phyloP scores from a whole-genome alignment of 2,113 vertebrate genomes.

The Colinus virginianus region DNA sequence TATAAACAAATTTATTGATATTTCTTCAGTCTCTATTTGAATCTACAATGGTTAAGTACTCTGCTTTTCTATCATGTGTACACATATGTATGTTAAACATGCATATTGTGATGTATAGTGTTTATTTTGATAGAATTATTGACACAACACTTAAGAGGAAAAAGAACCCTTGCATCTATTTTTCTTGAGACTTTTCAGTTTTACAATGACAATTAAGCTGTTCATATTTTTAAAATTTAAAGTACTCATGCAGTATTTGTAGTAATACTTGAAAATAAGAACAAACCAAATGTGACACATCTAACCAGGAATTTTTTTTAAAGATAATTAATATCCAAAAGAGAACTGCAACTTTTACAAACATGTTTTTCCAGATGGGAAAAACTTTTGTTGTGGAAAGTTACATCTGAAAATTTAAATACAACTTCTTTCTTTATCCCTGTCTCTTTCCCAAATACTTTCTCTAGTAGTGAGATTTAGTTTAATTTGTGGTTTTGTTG shows the following conservation, averaged over 20 bases:
- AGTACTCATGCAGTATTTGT: background rate
- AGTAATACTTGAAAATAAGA: background rate
- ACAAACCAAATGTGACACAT: background rate
- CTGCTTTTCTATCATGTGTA: background rate
- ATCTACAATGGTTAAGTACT: background rate
- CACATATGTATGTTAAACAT: background rate
- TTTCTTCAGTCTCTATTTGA: background rate
- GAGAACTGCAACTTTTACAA: background rate
- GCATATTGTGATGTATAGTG: background rate
- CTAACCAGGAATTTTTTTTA: background rate
- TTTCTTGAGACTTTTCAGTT: background rate
- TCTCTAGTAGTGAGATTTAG: background rate
- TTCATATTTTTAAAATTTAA: background rate
- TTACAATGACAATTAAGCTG: background rate
- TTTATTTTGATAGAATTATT: background rate
- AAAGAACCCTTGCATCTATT: background rate
- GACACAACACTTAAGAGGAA: background rate
- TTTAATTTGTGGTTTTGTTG: slow-evolving; percentile 7
- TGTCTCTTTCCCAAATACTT: background rate
- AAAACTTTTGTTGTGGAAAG: background rate
- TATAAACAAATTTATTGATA: background rate
- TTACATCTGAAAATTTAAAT: background rate
- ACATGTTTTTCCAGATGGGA: background rate
- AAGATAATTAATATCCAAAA: background rate
- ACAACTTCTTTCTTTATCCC: background rate